These are phyloP conservation scores for Meiosimyza platycephala DNA, from an alignment of 2,888 invertebrate genomes.

Conservation along the genomic window DNA sequence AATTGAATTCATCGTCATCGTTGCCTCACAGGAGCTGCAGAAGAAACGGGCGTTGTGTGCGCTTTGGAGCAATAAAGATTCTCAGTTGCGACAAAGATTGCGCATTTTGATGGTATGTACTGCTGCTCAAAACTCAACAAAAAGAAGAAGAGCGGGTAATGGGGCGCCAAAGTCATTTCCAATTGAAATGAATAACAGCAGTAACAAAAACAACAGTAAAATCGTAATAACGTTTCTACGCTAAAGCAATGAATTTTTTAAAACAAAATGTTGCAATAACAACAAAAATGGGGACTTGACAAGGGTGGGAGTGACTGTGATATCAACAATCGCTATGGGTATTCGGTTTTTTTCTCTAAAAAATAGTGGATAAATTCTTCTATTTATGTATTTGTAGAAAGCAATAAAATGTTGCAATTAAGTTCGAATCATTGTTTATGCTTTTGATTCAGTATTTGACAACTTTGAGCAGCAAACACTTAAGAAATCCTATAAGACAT, in stretches of 20 bases:
- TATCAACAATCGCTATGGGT: neutral
- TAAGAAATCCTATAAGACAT: no score
- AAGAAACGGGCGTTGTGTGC: neutral
- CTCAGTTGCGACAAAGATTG: slow-evolving; percentile 17
- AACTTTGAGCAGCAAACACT: no score
- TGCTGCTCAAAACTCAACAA: no score
- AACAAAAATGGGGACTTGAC: neutral
- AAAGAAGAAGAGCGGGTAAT: neutral
- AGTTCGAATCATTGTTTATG: no score
- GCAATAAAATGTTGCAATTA: no score
- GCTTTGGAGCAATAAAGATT: slow-evolving; percentile 1
- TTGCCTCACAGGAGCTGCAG: neutral
- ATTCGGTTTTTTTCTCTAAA: neutral
- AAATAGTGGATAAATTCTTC: no score
- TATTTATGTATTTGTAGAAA: no score
- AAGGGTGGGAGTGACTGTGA: neutral
- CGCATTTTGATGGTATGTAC: neutral
- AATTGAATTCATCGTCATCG: slow-evolving; percentile 21
- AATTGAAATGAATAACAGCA: slow-evolving; percentile 30
- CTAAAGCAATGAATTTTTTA: slow-evolving; percentile 25
- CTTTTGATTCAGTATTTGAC: no score
- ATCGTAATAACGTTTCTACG: neutral
- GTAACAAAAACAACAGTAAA: neutral
- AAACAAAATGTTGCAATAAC: slow-evolving; percentile 10
- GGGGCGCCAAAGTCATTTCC: slow-evolving; percentile 15